Base-by-base conservation (phyloP, 2,113 vertebrate species). In the Tapirus terrestris region DNA sequence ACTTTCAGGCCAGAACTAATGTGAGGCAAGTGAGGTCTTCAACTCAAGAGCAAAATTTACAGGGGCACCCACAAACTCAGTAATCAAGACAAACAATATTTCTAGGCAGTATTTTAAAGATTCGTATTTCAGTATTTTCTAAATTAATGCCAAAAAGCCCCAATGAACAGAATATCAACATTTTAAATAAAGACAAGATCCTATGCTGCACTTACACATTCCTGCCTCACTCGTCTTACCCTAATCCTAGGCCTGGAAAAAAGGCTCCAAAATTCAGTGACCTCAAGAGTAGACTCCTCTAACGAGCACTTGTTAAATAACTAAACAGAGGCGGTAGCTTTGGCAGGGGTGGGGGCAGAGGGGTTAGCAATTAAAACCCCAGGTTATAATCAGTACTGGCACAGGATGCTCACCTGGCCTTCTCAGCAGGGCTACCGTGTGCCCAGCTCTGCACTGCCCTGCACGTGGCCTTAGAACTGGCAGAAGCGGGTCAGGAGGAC, bases 171-270 rank as follows among this genome's bases (percentile, higher is more conserved):
- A 93, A 75, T 43, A 33, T 51, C 80, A 45, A 20, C 8, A 27
- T 36, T 73, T 67, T 85, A 72, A 77, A 53, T 72, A n/a, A 92
- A 85, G 72, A 84, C n/a, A 68, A 17, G 33, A 60, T 94, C 68
- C 51, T 48, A 39, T 3, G 20, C 29, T 56, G 8, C 7, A 36
- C 7, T 56, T 31, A 65, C 9, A 61, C 0, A 10, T 36, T n/a
- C 39, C 45, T 81, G 60, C 31, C n/a, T 88, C 33, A 9, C 85
- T 86, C 27, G 25, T 23, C n/a, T 86, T 56, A 89, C 27, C 25
- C 23, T 65, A 65, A 29, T 13, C 39, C 65, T 45, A 3, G 27
- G n/a, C 79, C 31, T 61, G 45, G 16, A 31, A 45, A 92, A 86
- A 96, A 67, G n/a, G 56, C 17, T 90, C 65, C 39, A 72, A 92